Base-by-base conservation (phyloP, 2,888 invertebrate species). In the Drosophila melanocephala region DNA sequence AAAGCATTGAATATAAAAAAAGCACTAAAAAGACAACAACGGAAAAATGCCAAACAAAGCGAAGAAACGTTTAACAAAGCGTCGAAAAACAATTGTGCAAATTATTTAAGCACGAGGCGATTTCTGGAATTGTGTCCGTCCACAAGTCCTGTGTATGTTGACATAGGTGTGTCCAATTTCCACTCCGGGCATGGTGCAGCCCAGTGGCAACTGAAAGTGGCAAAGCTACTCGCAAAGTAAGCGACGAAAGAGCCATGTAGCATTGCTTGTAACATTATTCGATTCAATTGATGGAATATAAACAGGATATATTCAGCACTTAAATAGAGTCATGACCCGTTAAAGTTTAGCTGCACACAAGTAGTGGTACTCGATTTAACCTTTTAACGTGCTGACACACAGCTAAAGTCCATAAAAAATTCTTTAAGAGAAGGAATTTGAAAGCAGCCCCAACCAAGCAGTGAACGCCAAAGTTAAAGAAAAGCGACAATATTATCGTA, bases 101-200 rank as follows among this genome's bases (percentile, higher is more conserved):
- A 87, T 81, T 84, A 89, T 84, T 84, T 84, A 81, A 84, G 52
- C 84, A 78, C 81, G 47, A 84, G 84, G 70, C 87, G 81, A 88
- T 86, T 71, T 86, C 65, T 63, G 56, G 10, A 66, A 51, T 55
- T 69, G 47, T 60, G 47, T 39, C 65, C 53, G 37, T 58, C 65
- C 47, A 22, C 53, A 28, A 39, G 22, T 14, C 12, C 12, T 44
- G 12, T 22, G 22, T 6, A 22, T 12, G 12, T 44, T 5, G 5
- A 12, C 14, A 5, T 14, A 44, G 44, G 12, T 44, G 44, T 22
- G 44, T 3, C 44, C 44, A 22, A 44, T 22, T 44, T 44, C 3
- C 12, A 44, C 22, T 0, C 3, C 22, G 44, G 44, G 3, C 44
- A 26, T 10, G 19, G 4, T 56, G 37, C 26, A 53, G 22, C 22